Base-by-base conservation (phyloP, 2,113 vertebrate genomes). In the Colaptes auratus region DNA sequence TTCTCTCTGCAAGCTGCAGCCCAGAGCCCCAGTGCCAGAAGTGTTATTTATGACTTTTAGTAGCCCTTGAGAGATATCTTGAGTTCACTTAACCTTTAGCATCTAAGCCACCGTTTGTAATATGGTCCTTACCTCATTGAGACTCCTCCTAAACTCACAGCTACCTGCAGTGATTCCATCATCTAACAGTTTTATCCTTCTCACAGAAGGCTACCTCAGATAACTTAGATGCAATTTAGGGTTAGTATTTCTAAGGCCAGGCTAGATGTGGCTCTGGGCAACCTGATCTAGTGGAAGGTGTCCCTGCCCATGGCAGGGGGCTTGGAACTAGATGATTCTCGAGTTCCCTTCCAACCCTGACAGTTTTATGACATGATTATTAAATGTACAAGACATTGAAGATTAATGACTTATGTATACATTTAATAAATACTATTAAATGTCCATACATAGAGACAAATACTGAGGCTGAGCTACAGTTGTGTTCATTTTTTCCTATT, bases 31-130 rank as follows among this genome's bases (percentile, higher is more conserved):
- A 28, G 5, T 66, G 10, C 19, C 27, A 83, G 20, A 80, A 88
- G 17, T 9, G 2, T 56, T 60, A 86, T 15, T 77, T 63, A 50
- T 8, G 20, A 84, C 30, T 11, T 50, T 74, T 10, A 31, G 7
- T 15, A 44, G 56, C 14, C 28, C 30, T 13, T 30, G 15, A 72
- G 6, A 44, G 15, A 20, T 36, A 56, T 15, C 15, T 58, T 20
- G 20, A 82, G 44, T 53, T 65, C 44, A 48, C 16, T 61, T 55
- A 50, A 53, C 24, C 27, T 66, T 58, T 15, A 33, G 27, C 4
- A 73, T 9, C 30, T 63, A 8, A 15, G 66, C 16, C 5, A 53
- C 1, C 0, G 0, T 59, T n/a, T n/a, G 50, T 12, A 42, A 81
- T 2, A 10, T 63, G 65, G 17, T 70, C 27, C 35, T 44, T 16